Evolutionary conservation across 2,113 vertebrate species (phyloP).

Genomic region (Hemiscyllium ocellatum): DNA sequence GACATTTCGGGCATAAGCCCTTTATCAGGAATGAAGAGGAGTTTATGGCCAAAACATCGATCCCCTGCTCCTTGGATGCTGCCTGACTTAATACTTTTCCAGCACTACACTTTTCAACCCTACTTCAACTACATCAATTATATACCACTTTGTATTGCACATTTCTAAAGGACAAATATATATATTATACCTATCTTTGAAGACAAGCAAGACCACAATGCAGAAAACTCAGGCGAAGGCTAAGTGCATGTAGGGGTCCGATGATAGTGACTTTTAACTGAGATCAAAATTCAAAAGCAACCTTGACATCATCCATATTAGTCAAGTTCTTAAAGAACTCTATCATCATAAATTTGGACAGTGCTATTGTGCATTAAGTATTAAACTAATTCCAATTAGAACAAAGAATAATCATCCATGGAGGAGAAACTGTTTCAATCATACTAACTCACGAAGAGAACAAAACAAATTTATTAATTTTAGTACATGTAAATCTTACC

Average conservation of each 20-base stretch:
- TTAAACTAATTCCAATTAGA: not conserved
- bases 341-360: not conserved
- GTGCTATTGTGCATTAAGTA: not conserved
- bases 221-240: not conserved
- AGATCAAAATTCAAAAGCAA: not conserved
- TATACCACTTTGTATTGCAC: not conserved
- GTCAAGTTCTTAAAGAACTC: not conserved
- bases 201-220: not conserved
- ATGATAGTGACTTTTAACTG: not conserved
- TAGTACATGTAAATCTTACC: not conserved
- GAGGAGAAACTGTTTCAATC: not conserved
- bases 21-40: too few species aligned
- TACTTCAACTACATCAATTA: not conserved
- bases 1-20: too few species aligned
- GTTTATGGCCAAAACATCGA: too few species aligned
- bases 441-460: not conserved
- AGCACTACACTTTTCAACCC: too few species aligned
- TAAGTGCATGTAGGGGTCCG: not conserved
- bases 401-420: not conserved
- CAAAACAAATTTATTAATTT: not conserved
- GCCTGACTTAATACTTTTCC: too few species aligned
- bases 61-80: too few species aligned
- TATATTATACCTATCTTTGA: not conserved
- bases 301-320: not conserved
- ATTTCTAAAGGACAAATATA: not conserved